Evolutionary conservation across 2,113 vertebrate genomes (phyloP).

Genomic region (Callionymus lyra): DNA sequence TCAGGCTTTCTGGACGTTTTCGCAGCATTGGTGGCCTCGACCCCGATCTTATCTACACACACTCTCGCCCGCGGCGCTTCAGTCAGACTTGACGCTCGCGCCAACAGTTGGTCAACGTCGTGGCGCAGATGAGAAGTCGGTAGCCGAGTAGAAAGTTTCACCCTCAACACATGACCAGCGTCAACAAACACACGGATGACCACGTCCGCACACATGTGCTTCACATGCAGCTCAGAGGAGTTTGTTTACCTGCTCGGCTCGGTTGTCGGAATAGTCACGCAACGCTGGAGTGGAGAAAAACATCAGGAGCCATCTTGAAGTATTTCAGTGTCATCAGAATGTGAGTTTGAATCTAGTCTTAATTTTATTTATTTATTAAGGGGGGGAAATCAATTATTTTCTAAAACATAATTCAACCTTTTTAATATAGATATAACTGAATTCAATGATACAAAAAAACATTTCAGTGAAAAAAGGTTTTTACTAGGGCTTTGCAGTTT

Average conservation of each 20-base stretch:
- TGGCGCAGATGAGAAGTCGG: too few relatives aligned
- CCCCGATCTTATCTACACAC: slow-evolving; percentile 34
- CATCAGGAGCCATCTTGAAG: too few relatives aligned
- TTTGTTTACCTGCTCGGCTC: slow-evolving; percentile 45
- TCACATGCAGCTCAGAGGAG: slow-evolving; percentile 8
- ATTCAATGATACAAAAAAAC: too few relatives aligned
- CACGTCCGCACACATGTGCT: slow-evolving; percentile 15
- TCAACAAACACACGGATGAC: slow-evolving; percentile 38
- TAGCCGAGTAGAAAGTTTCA: slow-evolving; percentile 16
- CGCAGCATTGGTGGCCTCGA: slow-evolving; percentile 6
- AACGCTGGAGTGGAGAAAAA: slow-evolving; percentile 1
- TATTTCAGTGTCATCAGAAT: too few relatives aligned
- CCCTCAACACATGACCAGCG: slow-evolving; percentile 31
- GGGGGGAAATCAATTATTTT: too few relatives aligned
- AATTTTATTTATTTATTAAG: too few relatives aligned
- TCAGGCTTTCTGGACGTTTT: slow-evolving; percentile 14
- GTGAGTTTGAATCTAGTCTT: too few relatives aligned
- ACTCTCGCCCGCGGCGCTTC: slow-evolving; percentile 27
- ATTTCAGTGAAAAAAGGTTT: too few relatives aligned
- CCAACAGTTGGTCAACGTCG: slow-evolving; percentile 1
- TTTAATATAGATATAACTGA: too few relatives aligned
- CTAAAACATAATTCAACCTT: too few relatives aligned
- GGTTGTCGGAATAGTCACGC: slow-evolving; percentile 34
- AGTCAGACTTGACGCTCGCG: too few relatives aligned
- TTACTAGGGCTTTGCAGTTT: too few relatives aligned